These are phyloP conservation scores for Melanotaenia nigrans DNA, from an alignment of 2,797 vertebrate species.

Conservation along the genomic window DNA sequence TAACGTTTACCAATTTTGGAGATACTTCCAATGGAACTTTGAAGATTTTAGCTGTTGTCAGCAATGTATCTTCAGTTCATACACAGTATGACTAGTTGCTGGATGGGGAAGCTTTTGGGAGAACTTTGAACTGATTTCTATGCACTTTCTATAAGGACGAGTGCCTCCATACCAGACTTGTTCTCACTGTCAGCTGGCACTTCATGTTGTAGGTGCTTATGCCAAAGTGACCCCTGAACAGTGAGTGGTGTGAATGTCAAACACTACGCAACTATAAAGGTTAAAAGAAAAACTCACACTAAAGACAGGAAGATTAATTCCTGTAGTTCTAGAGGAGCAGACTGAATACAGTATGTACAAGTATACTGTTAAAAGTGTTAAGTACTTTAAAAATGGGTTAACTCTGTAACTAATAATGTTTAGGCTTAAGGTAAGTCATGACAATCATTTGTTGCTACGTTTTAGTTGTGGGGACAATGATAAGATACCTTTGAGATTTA, in stretches of 20 bases:
- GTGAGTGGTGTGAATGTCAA: constrained; percentile 52
- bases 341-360: constrained; percentile 30
- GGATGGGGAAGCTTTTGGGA: constrained; percentile 42
- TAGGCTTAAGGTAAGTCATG: constrained; percentile 57
- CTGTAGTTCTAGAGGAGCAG: constrained; percentile 24
- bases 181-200: constrained; percentile 22
- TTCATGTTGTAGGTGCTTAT: constrained; percentile 50
- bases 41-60: constrained; percentile 38
- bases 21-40: constrained; percentile 22
- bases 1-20: constrained; percentile 38
- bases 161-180: constrained; percentile 31
- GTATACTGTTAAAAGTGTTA: constrained; percentile 18
- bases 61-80: constrained; percentile 22
- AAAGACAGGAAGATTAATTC: constrained; percentile 47
- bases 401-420: constrained; percentile 48
- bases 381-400: constrained; percentile 33
- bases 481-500: constrained; percentile 44
- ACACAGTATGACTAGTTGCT: constrained; percentile 9
- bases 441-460: constrained; percentile 71
- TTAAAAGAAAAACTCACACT: constrained; percentile 62
- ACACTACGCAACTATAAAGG: constrained; percentile 54
- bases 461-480: constrained; percentile 47
- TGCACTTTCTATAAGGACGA: constrained; percentile 64
- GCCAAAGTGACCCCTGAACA: constrained; percentile 66
- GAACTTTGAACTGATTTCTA: constrained; percentile 45